Evolutionary conservation across 2,888 invertebrate genomes (phyloP).

Genomic region (Pyrocoelia pectoralis): DNA sequence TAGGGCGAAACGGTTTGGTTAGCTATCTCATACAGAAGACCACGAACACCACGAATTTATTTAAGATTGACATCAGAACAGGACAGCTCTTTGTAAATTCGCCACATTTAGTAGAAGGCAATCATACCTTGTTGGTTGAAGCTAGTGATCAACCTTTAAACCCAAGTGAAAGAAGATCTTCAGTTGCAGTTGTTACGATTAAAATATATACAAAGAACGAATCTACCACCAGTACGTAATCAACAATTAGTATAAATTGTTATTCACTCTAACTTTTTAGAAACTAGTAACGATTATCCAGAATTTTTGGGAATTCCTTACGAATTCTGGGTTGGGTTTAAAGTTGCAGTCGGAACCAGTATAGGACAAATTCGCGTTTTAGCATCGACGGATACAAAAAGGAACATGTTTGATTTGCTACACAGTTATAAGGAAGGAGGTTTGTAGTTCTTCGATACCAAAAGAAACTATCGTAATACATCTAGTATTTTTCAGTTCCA

Average conservation of each 20-base stretch:
- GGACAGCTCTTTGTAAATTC: conserved; percentile 73
- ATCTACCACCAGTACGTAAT: conserved; percentile 52
- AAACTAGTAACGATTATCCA: conserved; percentile 65
- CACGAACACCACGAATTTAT: conserved; percentile 65
- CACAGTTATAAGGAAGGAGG: conserved; percentile 88
- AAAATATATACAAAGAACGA: conserved; percentile 66
- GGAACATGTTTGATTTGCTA: conserved; percentile 76
- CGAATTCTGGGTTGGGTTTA: conserved; percentile 91
- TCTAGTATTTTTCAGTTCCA: conserved; percentile 68
- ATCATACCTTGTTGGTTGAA: conserved; percentile 83
- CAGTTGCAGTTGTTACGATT: conserved; percentile 85
- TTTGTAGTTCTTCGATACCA: no score
- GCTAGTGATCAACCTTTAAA: conserved; percentile 85
- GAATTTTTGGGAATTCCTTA: conserved; percentile 87
- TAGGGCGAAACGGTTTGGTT: conserved; percentile 79
- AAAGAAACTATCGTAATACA: not conserved
- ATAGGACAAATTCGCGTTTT: conserved; percentile 85
- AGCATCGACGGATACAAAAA: conserved; percentile 72
- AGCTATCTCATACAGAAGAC: conserved; percentile 56
- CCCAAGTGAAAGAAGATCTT: conserved; percentile 83
- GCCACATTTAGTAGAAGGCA: conserved; percentile 72
- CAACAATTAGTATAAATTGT: not conserved
- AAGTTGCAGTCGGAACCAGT: conserved; percentile 83
- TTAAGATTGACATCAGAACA: conserved; percentile 74
- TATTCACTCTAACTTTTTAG: not conserved